Evolutionary conservation across 2,888 invertebrate species (phyloP).

Genomic region (Parnassius glacialis): DNA sequence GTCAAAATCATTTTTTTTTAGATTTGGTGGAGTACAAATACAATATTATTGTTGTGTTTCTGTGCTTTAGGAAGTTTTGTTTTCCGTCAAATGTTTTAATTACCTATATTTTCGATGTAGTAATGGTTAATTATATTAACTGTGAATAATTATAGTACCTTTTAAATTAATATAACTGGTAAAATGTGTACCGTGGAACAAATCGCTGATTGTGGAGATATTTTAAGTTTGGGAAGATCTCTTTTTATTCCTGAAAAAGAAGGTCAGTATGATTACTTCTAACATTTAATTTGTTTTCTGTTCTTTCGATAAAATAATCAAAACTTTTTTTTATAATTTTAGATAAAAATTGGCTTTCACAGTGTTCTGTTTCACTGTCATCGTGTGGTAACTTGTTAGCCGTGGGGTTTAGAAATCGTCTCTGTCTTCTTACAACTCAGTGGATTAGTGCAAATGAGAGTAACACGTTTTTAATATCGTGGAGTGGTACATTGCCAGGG

Average conservation of each 20-base stretch:
- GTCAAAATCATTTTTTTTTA: too few relatives aligned
- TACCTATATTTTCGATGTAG: too few relatives aligned
- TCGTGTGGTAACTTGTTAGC: constrained; percentile 69
- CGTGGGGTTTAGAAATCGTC: constrained; percentile 61
- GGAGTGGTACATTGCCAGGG: constrained; percentile 70
- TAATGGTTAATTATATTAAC: too few relatives aligned
- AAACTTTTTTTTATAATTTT: constrained; percentile 33
- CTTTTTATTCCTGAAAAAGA: constrained; percentile 79
- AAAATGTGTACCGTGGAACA: constrained; percentile 81
- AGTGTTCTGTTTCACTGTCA: constrained; percentile 67
- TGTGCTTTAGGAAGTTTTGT: too few relatives aligned
- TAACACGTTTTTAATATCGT: constrained; percentile 68
- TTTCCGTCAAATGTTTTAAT: too few relatives aligned
- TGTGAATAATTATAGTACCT: not conserved
- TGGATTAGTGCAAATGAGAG: constrained; percentile 71
- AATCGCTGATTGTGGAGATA: constrained; percentile 82
- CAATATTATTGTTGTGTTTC: too few relatives aligned
- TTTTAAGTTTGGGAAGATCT: constrained; percentile 79
- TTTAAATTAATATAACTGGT: too few relatives aligned
- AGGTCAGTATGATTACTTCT: constrained; percentile 42
- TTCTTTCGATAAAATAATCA: not conserved
- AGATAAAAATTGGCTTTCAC: constrained; percentile 70
- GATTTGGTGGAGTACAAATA: too few relatives aligned
- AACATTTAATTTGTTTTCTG: constrained; percentile 1
- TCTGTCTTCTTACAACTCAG: constrained; percentile 67